Evolutionary conservation across 30 jellyfish, hydroid and myxozoan species (phyloP), one percentile per base, ranked within the genome.

Genomic region (Hydractinia echinata): DNA sequence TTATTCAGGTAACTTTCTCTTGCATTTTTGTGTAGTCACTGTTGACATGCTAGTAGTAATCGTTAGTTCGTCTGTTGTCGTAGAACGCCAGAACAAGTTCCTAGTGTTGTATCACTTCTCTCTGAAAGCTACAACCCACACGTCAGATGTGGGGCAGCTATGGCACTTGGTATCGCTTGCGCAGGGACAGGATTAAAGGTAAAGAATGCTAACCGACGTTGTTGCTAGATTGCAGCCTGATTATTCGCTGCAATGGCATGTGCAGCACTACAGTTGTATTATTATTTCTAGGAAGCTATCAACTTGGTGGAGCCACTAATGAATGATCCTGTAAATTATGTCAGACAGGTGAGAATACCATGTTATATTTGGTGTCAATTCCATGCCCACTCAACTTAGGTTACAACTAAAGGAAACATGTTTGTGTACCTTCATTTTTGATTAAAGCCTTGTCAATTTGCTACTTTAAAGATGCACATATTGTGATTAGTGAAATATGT

Each of bases 71-170:
- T 30, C 44, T 30, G 44, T 30, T 30, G 44, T 51, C 18, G 50
- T 78, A 94, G 99, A 73, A 89, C 96, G n/a, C 99, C 99, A 53
- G 99, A 88, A 50, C 96, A 94, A 82, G 95, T 94, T 30, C 97
- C 97, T 21, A 89, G 97, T 73, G 97, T 94, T 55, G 99, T 89
- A n/a, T 89, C 97, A 4, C 68, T 94, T 51, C 77, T 94, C 51
- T 83, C 97, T 0, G 95, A 94, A 72, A 89, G 97, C 83, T 89
- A 94, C 82, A 94, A 94, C 77, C 97, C 99, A 7, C 91, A 94
- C 79, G 96, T 94, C 44, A 56, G 99, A 79, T 94, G 96, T 58
- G 99, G 99, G 18, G 97, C 99, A 5, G 97, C 97, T 19, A 55
- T 94, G 92, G 99, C 99, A 52, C 97, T 94, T 53, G 99, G 99